A percentile compares a stretch with the other conserved stretches of the same genome.
Conservation (phyloP, 2,113 vertebrate species). For the Gallinago paraguaiae region DNA sequence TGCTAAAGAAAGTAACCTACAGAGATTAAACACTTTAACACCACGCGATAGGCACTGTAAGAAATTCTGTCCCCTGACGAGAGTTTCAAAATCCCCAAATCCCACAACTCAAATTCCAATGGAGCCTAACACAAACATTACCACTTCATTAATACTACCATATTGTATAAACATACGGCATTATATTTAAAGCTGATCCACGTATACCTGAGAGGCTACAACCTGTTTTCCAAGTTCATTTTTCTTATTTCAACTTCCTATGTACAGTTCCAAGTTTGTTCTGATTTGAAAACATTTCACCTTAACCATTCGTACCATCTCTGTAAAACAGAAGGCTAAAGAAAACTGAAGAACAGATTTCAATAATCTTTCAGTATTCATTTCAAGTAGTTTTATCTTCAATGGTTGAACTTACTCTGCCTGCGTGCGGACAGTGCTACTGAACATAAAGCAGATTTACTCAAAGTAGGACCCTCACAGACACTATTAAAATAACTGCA, state of each 20-base stretch:
- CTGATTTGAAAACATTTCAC: not conserved
- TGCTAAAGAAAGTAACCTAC: not conserved
- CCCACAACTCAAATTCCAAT: not conserved
- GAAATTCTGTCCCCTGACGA: not conserved
- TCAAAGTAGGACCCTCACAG: not conserved
- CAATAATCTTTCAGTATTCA: not conserved
- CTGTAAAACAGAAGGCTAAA: not conserved
- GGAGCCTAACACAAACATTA: not conserved
- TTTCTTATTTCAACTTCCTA: not conserved
- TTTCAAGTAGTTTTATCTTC: not conserved
- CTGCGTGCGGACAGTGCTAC: not conserved
- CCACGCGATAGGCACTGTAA: not conserved
- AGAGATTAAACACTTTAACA: not conserved
- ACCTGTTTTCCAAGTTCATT: not conserved
- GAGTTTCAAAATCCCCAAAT: not conserved
- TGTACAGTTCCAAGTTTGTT: not conserved
- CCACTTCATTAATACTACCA: not conserved
- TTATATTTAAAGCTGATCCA: not conserved
- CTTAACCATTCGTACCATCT: not conserved
- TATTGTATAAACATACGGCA: not conserved
- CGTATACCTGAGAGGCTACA: not conserved
- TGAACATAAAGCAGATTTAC: not conserved
- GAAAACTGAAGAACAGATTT: not conserved
- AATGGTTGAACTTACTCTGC: not conserved
- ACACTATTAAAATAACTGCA: not conserved